These are phyloP conservation scores for Pteropus alecto DNA, from an alignment of 2,113 vertebrate species.

Conservation along the genomic window DNA sequence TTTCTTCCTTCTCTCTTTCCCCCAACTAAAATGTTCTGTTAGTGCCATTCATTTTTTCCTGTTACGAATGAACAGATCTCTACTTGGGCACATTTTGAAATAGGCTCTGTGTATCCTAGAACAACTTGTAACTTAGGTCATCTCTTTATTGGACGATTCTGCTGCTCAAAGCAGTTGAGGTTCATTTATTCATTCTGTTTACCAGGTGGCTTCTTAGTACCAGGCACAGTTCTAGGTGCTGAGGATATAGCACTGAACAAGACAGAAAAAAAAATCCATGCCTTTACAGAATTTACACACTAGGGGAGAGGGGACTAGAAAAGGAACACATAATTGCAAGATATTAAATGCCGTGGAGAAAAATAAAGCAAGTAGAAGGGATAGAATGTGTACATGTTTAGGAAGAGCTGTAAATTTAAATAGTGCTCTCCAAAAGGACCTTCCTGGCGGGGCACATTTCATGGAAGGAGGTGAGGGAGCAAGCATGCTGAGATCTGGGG, in stretches of 20 bases:
- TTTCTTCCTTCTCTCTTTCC: background rate
- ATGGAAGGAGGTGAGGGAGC: background rate
- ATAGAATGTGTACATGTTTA: background rate
- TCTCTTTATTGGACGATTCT: background rate
- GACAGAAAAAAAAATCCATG: background rate
- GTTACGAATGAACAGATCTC: background rate
- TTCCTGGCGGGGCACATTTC: background rate
- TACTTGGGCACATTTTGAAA: background rate
- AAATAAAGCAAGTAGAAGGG: background rate
- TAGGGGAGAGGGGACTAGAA: background rate
- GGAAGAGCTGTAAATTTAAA: background rate
- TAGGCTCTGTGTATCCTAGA: background rate
- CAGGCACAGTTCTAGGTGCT: background rate
- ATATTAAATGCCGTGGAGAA: background rate
- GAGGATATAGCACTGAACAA: background rate
- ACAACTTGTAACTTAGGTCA: background rate
- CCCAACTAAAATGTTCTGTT: background rate
- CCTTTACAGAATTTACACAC: background rate
- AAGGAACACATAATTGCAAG: background rate
- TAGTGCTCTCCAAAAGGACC: background rate
- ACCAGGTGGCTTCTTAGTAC: background rate
- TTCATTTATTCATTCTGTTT: background rate
- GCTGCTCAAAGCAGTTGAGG: background rate
- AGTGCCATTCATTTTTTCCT: background rate
- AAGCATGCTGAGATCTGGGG: background rate